Evolutionary conservation across 2,113 vertebrate species (phyloP), one percentile per base, ranked within the genome.

Genomic region (Pluvialis apricaria): DNA sequence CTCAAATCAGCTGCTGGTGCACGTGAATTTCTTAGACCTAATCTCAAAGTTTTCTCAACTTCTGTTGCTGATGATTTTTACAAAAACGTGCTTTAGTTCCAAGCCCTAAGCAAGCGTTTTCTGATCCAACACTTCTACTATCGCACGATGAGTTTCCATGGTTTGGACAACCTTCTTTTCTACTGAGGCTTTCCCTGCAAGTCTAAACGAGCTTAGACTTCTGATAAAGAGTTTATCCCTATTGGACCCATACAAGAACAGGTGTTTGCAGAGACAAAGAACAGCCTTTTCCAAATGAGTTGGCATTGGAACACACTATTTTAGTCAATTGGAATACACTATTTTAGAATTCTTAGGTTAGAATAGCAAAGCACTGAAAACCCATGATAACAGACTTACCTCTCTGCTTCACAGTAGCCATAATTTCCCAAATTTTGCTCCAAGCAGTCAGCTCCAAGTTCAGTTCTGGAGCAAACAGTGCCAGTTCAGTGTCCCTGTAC

Each of bases 191-290:
- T 83, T 29, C 24, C 57, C 40, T 52, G 13, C 1, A 20, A 91
- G 57, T 32, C 11, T 32, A 36, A 92, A 96, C 1, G 10, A 85
- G 57, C 65, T 89, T 32, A 75, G 47, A 64, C 47, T 32, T 75
- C 38, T 68, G 65, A 71, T 25, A 38, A 47, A 91, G 60, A 54
- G 44, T 89, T 91, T 68, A 84, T 64, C 38, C 57, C 83, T 72
- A 7, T 1, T 79, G 91, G 81, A 75, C 11, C 38, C 42, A 19
- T 31, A 6, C 15, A 57, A 20, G 34, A 87, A 73, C 89, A 96
- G 93, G 65, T 94, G 91, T 76, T 82, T n/a, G 69, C 89, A 94
- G 47, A 89, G 83, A 94, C 86, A 89, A 81, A 60, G 5, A 71
- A 47, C 32, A 89, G 47, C 52, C 64, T 60, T 36, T 62, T 66